A percentile compares a stretch with the other conserved stretches of the same genome.
phyloP scores from a whole-genome alignment of 2,113 vertebrate genomes.

The Xiphias gladius region DNA sequence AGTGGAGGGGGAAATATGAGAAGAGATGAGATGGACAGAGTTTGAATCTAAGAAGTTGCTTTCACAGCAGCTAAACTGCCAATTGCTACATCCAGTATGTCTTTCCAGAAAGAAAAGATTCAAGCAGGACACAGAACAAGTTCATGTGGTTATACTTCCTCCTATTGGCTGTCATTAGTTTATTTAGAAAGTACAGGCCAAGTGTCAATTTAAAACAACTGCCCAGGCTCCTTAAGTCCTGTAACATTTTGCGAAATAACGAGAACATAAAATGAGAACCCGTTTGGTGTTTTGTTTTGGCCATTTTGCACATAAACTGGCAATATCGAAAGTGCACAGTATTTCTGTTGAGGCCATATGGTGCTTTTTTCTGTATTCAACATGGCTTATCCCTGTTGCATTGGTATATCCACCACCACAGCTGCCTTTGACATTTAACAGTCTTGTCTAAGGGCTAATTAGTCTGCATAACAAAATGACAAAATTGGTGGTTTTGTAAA shows the following conservation, averaged over 20 bases:
- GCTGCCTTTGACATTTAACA: constrained; percentile 46
- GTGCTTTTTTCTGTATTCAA: constrained; percentile 38
- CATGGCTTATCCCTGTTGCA: constrained; percentile 30
- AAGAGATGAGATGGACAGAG: constrained; percentile 15
- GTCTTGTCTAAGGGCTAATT: constrained; percentile 9
- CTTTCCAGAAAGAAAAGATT: constrained; percentile 6
- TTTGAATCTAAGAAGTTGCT: constrained; percentile 52
- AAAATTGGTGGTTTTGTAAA: background rate
- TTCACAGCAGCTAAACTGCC: constrained; percentile 55
- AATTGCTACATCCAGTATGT: constrained; percentile 25
- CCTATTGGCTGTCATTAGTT: background rate
- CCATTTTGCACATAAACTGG: background rate
- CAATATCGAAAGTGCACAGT: background rate
- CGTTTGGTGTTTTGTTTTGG: constrained; percentile 14
- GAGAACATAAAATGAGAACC: background rate
- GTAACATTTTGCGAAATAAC: constrained; percentile 13
- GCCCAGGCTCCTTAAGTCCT: background rate
- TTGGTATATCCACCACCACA: constrained; percentile 34
- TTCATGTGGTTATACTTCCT: constrained; percentile 49
- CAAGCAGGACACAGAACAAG: constrained; percentile 29
- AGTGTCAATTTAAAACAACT: constrained; percentile 26
- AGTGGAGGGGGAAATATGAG: constrained; percentile 30
- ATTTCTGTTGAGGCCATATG: constrained; percentile 40
- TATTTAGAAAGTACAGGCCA: constrained; percentile 12
- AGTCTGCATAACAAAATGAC: background rate